Conservation (phyloP, 2,797 vertebrate species). For the Myotis vivesi region DNA sequence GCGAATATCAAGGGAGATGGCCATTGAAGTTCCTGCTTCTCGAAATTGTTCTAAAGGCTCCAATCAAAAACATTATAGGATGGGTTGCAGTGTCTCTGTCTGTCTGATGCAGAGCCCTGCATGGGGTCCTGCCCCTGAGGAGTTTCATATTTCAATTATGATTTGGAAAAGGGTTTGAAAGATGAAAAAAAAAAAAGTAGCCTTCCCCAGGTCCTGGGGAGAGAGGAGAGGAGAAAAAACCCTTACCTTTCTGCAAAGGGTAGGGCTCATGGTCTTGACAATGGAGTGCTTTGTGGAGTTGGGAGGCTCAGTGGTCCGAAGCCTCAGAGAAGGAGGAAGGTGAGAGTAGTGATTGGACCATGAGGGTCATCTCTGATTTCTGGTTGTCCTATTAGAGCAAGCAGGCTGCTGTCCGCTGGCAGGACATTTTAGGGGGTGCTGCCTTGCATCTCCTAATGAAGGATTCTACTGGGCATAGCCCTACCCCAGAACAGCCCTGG, state of each 20-base stretch:
- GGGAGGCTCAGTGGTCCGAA: background rate
- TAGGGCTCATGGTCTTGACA: background rate
- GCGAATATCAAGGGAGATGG: background rate
- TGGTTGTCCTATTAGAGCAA: background rate
- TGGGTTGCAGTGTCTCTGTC: background rate
- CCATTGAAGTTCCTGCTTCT: slow-evolving; percentile 33
- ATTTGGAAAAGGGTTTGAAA: slow-evolving; percentile 28
- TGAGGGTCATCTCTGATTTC: slow-evolving; percentile 25
- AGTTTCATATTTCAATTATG: slow-evolving; percentile 28
- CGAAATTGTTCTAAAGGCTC: slow-evolving; percentile 25
- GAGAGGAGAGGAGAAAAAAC: background rate
- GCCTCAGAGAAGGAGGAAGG: slow-evolving; percentile 31
- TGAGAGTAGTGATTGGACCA: background rate
- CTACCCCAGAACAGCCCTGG: background rate
- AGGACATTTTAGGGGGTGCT: background rate
- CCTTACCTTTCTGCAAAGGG: background rate
- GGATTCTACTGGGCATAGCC: background rate
- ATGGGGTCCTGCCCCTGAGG: background rate
- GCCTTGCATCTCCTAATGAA: slow-evolving; percentile 26
- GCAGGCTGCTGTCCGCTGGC: background rate
- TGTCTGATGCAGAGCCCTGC: background rate
- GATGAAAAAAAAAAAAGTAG: background rate
- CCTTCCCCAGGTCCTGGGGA: background rate
- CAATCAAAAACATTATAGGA: background rate
- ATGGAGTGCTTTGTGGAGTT: background rate